phyloP scores from a whole-genome alignment of 2,888 invertebrate genomes.

The Conomelus anceps region DNA sequence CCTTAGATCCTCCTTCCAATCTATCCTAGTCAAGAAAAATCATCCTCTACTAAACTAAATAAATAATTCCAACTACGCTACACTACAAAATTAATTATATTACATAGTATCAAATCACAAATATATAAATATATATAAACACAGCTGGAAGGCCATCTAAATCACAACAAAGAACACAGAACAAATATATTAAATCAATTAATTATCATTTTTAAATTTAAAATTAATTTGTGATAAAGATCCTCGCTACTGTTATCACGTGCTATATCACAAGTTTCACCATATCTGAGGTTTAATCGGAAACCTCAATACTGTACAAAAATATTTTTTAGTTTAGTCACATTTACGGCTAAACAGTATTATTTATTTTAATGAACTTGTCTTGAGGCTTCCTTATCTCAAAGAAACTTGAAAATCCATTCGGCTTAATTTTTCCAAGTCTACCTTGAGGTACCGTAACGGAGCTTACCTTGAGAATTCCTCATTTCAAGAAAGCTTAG shows the following conservation, averaged over 20 bases:
- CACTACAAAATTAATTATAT: not conserved
- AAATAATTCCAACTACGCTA: not conserved
- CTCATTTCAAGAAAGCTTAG: too few species aligned
- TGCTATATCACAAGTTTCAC: not conserved
- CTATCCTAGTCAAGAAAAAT: not conserved
- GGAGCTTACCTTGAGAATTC: too few species aligned
- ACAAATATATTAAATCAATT: not conserved
- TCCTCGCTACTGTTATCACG: not conserved
- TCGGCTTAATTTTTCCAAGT: too few species aligned
- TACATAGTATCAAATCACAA: not conserved
- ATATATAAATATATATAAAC: not conserved
- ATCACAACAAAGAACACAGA: not conserved
- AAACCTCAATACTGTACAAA: too few species aligned
- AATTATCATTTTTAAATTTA: not conserved
- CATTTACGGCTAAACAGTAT: too few species aligned
- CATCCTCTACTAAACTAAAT: not conserved
- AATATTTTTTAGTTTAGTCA: too few species aligned
- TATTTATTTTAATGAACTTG: too few species aligned
- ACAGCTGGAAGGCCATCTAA: not conserved
- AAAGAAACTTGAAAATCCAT: too few species aligned
- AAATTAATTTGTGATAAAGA: not conserved
- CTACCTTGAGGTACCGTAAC: too few species aligned
- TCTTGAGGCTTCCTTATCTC: too few species aligned
- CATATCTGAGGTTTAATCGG: too few species aligned
- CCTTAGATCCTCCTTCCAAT: not conserved